Evolutionary conservation across 2,888 invertebrate genomes (phyloP).

Genomic region (Luperina nickerlii): DNA sequence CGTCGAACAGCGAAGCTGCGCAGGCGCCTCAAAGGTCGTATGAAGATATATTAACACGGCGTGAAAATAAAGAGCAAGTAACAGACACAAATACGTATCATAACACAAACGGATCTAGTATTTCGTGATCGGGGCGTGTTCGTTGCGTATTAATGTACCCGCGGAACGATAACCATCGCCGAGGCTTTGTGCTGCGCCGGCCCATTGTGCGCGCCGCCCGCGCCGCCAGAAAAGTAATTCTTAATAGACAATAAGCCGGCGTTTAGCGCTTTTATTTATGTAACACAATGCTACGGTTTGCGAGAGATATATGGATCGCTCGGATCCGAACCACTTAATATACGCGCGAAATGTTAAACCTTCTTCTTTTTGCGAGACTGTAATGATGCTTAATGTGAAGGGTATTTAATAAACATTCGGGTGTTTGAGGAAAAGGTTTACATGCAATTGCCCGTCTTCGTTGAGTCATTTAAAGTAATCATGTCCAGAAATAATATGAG

Average conservation of each 20-base stretch:
- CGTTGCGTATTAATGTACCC: slow-evolving; percentile 87
- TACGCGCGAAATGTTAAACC: slow-evolving; percentile 51
- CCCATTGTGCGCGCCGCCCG: slow-evolving; percentile 82
- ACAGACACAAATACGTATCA: slow-evolving; percentile 74
- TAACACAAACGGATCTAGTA: slow-evolving; percentile 86
- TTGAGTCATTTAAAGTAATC: slow-evolving; percentile 58
- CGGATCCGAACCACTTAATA: slow-evolving; percentile 67
- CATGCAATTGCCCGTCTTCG: slow-evolving; percentile 41
- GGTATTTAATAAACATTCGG: slow-evolving; percentile 71
- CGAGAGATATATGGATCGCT: slow-evolving; percentile 81
- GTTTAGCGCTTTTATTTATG: slow-evolving; percentile 89
- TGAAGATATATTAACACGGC: slow-evolving; percentile 74
- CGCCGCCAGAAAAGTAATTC: slow-evolving; percentile 88
- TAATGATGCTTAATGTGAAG: slow-evolving; percentile 63
- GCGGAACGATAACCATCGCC: slow-evolving; percentile 83
- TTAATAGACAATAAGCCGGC: slow-evolving; percentile 88
- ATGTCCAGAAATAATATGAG: slow-evolving; percentile 35
- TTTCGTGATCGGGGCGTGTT: slow-evolving; percentile 88
- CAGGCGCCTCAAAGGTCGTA: slow-evolving; percentile 59
- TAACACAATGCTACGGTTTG: slow-evolving; percentile 84
- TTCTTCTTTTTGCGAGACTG: slow-evolving; percentile 49
- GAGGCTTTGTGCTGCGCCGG: slow-evolving; percentile 84
- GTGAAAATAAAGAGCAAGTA: slow-evolving; percentile 79
- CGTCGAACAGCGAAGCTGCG: slow-evolving; percentile 12
- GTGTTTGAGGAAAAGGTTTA: slow-evolving; percentile 61